Base-by-base conservation (phyloP, 2,113 vertebrate genomes). In the Grallaria varia region DNA sequence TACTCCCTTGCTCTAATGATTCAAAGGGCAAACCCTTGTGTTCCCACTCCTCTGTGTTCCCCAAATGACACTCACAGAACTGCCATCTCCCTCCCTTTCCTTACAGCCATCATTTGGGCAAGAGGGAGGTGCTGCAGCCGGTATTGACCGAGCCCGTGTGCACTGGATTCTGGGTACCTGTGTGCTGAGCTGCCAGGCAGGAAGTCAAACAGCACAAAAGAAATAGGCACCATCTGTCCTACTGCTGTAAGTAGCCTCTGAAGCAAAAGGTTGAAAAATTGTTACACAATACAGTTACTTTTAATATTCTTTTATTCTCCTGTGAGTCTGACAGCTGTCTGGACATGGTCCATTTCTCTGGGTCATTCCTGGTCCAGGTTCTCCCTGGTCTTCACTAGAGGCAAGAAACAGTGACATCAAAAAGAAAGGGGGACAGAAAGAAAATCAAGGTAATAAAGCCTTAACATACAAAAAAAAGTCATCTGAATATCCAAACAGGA, bases 91-190 rank as follows among this genome's bases (percentile, higher is more conserved):
- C n/a, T 81, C n/a, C 12, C 8, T 49, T 40, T 62, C 72, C 55
- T 66, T 77, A 30, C 21, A 71, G 47, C 27, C 63, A 13, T 6
- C 55, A 74, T 0, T 1, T 3, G 24, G 27, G 42, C 39, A 59
- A 68, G 39, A 82, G 47, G 35, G 79, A 9, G 0, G 28, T 1
- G 5, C 52, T 8, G 44, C 1, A 0, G 18, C n/a, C 0, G 1
- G 35, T 11, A 15, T 19, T 7, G 50, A 77, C 53, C 35, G 39
- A 87, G 45, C 40, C 68, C 59, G n/a, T 2, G 9, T 0, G 1
- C 24, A 7, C 30, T 49, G 20, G 18, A 37, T 50, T 72, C 55
- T 25, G 52, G 27, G 25, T 45, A 71, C 68, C 59, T 44, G 37
- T 0, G 0, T 13, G n/a, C 2, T 0, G 4, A 81, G 25, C 67